Evolutionary conservation across 2,888 invertebrate genomes (phyloP).

Genomic region (Agonopterix arenella): DNA sequence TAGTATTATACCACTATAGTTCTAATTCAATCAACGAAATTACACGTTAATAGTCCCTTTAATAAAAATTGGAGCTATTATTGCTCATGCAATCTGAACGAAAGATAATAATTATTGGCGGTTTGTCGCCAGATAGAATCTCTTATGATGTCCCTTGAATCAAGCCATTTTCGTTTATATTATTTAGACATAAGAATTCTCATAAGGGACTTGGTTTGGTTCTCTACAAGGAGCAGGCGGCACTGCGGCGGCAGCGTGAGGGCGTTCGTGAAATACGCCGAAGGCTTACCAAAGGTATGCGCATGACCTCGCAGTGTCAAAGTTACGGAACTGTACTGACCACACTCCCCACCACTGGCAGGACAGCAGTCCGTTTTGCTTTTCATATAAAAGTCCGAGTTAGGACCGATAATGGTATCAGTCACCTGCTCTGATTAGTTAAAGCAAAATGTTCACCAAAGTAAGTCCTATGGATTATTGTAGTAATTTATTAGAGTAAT

Average conservation of each 20-base stretch:
- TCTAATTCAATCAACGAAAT: conserved; percentile 9
- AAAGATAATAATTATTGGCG: conserved; percentile 22
- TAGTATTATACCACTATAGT: neutral
- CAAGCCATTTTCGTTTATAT: no score
- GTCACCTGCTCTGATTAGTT: conserved; percentile 69
- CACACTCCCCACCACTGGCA: conserved; percentile 59
- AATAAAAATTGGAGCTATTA: conserved; percentile 29
- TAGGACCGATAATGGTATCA: conserved; percentile 67
- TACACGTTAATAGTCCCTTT: neutral
- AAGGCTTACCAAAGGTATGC: conserved; percentile 34
- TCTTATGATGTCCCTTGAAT: no score
- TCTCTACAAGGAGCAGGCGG: conserved; percentile 5
- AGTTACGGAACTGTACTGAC: conserved; percentile 74
- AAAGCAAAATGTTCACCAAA: conserved; percentile 74
- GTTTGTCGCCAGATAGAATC: conserved; percentile 5
- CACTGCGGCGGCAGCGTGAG: conserved; percentile 22
- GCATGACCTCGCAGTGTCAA: conserved; percentile 73
- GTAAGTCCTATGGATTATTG: conserved; percentile 40
- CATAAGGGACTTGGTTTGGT: no score
- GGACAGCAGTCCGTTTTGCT: conserved; percentile 66
- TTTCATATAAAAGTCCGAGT: conserved; percentile 73
- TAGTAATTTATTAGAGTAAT: neutral
- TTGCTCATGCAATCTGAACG: conserved; percentile 33
- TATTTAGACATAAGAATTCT: no score
- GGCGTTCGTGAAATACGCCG: conserved; percentile 41